Percentiles rank a stretch among this genome's conserved stretches.
phyloP scores from a whole-genome alignment of 1,140 invertebrate genomes.

The Pseudachorutes palmiensis region DNA sequence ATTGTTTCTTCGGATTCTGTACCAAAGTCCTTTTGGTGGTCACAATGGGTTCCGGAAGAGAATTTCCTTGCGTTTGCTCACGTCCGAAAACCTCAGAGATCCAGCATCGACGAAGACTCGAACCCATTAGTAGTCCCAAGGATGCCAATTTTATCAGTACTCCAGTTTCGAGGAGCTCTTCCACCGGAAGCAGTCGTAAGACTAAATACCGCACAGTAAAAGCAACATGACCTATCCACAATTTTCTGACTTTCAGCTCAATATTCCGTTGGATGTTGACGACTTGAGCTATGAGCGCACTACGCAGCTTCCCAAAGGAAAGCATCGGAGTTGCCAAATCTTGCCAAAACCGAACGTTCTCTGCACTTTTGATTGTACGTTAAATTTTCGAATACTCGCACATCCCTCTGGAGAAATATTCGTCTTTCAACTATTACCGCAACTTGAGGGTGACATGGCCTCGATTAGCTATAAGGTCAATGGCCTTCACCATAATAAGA shows the following conservation, averaged over 20 bases:
- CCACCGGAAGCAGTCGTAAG: conserved; percentile 75
- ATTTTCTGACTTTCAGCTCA: too few relatives aligned
- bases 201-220: conserved; percentile 20
- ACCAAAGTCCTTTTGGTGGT: conserved; percentile 31
- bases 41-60: conserved; percentile 28
- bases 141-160: conserved; percentile 61
- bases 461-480: conserved; percentile 22
- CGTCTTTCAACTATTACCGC: conserved; percentile 18
- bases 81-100: conserved; percentile 20
- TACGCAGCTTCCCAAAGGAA: too few relatives aligned
- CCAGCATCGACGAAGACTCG: conserved; percentile 23
- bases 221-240: too few relatives aligned
- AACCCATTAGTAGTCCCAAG: background rate
- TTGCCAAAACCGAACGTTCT: background rate
- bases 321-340: background rate
- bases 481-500: conserved; percentile 32
- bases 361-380: background rate
- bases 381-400: conserved; percentile 26
- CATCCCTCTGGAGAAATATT: conserved; percentile 26
- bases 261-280: conserved; percentile 65
- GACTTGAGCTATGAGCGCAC: too few relatives aligned
- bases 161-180: conserved; percentile 73
- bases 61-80: conserved; percentile 30
- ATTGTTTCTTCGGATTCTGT: conserved; percentile 26
- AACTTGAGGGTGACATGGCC: background rate